A percentile compares a stretch with the other conserved stretches of the same genome.
These are phyloP conservation scores for Eurytoma californica DNA, from an alignment of 2,888 invertebrate genomes.

Conservation along the genomic window DNA sequence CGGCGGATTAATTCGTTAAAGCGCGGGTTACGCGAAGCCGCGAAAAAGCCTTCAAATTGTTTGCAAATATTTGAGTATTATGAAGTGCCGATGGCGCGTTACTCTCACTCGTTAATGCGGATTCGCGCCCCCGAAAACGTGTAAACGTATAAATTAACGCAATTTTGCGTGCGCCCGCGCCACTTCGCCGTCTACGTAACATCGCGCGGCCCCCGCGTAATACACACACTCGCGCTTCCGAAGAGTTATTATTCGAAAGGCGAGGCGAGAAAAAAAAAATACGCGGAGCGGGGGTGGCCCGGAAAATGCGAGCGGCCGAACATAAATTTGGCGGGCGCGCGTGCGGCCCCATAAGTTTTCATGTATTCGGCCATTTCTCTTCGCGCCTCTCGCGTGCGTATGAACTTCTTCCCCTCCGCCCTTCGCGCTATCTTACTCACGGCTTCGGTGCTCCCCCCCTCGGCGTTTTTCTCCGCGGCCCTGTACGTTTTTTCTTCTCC, in stretches of 20 bases:
- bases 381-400: background rate
- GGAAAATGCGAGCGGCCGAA: slow-evolving; percentile 3
- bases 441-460: background rate
- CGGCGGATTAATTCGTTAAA: slow-evolving; percentile 15
- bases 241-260: background rate
- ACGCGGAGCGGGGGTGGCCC: background rate
- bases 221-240: slow-evolving; percentile 3
- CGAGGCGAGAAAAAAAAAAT: background rate
- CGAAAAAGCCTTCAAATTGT: slow-evolving; percentile 10
- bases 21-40: background rate
- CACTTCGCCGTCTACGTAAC: slow-evolving; percentile 3
- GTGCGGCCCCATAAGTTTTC: slow-evolving; percentile 33
- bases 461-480: background rate
- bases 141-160: slow-evolving; percentile 32
- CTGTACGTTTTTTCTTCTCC: background rate
- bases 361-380: background rate
- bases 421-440: background rate
- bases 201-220: background rate
- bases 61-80: slow-evolving; percentile 48
- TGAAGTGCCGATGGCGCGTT: slow-evolving; percentile 19
- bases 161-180: background rate
- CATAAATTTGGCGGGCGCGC: slow-evolving; percentile 32
- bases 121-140: background rate
- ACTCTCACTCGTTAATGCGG: slow-evolving; percentile 11
- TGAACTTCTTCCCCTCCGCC: background rate